A percentile compares a stretch with the other conserved stretches of the same genome.
Conservation (phyloP, 2,888 invertebrate species). For the Polylopha cassiicola region DNA sequence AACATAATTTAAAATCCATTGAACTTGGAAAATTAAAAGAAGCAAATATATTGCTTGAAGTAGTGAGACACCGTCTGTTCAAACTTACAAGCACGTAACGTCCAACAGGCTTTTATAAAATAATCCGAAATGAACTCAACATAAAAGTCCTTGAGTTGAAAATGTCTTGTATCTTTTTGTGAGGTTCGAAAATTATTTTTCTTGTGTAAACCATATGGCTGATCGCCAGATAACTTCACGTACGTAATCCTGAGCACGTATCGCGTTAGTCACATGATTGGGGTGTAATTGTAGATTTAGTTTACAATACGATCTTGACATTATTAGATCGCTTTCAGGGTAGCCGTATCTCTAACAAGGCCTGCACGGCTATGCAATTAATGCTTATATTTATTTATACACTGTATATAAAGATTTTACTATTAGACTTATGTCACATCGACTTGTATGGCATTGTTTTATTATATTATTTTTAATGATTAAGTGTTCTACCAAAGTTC, state of each 20-base stretch:
- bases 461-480: too few species aligned
- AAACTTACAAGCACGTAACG: not conserved
- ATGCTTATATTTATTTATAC: too few species aligned
- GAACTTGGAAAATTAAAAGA: conserved; percentile 9
- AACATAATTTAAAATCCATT: conserved; percentile 11
- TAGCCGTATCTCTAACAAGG: conserved; percentile 1
- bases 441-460: too few species aligned
- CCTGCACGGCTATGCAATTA: too few species aligned
- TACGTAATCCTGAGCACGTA: conserved; percentile 16
- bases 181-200: too few species aligned
- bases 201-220: conserved; percentile 4
- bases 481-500: too few species aligned
- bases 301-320: conserved; percentile 19
- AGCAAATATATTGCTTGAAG: conserved; percentile 10
- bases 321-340: conserved; percentile 7
- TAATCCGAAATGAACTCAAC: not conserved
- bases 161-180: not conserved
- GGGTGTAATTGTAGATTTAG: conserved; percentile 12
- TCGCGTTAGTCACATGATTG: conserved; percentile 14
- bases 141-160: not conserved
- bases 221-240: conserved; percentile 19
- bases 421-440: too few species aligned
- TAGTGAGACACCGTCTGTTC: conserved; percentile 2
- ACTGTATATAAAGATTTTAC: too few species aligned
- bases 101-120: not conserved